Base-by-base conservation (phyloP, 1,140 invertebrate species). In the Macrostomum lignano region DNA sequence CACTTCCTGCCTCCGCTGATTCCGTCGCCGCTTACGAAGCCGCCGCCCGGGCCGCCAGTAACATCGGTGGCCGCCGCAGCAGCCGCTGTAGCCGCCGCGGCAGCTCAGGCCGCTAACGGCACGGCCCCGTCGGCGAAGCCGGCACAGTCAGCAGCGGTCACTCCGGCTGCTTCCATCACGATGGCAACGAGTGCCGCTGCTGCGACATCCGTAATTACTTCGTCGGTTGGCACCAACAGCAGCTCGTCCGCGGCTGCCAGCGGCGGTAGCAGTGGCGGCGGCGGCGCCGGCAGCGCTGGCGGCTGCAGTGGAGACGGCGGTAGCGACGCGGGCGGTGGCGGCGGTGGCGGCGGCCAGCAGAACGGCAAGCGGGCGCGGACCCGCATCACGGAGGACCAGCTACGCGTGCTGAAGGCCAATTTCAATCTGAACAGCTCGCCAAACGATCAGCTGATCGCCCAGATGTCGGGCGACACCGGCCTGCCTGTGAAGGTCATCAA, bases 371-470 rank as follows among this genome's bases (percentile, higher is more conserved):
- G 88, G 45, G 84, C 84, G 21, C 66, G 81, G 23, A 94, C 86
- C 22, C 67, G 84, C 38, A 94, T 94, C 39, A 93, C 78, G 25
- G 84, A 93, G 51, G 82, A 94, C 38, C 86, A 94, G 56, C 59
- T 93, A 37, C 91, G 91, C 55, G 86, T 94, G 38, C 57, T 94
- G 17, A 67, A 84, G 35, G 75, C 76, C 13, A 78, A 94, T 53
- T 94, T 94, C 55, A 82, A 94, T 48, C 93, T 94, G 36, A 91
- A 93, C 58, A 94, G 93, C 58, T 91, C 84, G 1, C 86, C 86
- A 1, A 79, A 77, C 25, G 84, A 94, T 61, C 84, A 93, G 40
- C 84, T 88, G 48, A 88, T 98, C 37, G 32, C 19, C 15, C 40
- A 45, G 9, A 59, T 58, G 46, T 45, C 48, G n/a, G 69, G 73